Percentiles rank a stretch among this genome's conserved stretches.
These are phyloP conservation scores for Scotopteryx bipunctaria DNA, from an alignment of 2,888 invertebrate genomes.

Conservation along the genomic window DNA sequence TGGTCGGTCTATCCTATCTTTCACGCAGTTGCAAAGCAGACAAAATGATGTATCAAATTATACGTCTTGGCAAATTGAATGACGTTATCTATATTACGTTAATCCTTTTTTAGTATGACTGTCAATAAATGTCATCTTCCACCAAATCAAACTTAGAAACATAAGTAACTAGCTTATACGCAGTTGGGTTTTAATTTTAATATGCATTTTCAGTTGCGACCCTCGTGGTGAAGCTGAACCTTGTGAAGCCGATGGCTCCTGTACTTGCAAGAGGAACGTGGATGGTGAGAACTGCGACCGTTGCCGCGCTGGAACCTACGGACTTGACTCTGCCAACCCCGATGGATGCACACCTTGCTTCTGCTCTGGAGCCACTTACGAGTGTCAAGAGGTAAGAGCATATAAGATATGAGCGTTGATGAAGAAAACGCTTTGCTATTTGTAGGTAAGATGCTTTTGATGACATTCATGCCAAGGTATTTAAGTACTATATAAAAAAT, in stretches of 20 bases:
- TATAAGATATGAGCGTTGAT: too few species aligned
- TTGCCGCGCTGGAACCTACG: constrained; percentile 91
- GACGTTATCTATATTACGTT: too few species aligned
- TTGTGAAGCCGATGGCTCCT: constrained; percentile 73
- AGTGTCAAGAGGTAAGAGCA: constrained; percentile 86
- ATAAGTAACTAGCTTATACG: too few species aligned
- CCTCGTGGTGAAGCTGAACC: constrained; percentile 39
- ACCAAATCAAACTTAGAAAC: too few species aligned
- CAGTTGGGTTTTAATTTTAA: too few species aligned
- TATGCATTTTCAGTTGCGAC: constrained; percentile 63
- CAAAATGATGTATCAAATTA: constrained; percentile 6
- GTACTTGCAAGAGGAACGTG: constrained; percentile 90
- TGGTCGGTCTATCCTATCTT: too few species aligned
- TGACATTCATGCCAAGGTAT: too few species aligned
- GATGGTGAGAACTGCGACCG: constrained; percentile 90
- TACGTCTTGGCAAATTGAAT: background rate
- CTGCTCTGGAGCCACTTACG: constrained; percentile 91
- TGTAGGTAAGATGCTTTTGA: background rate
- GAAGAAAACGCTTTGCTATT: too few species aligned
- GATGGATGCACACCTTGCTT: constrained; percentile 94
- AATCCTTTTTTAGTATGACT: too few species aligned
- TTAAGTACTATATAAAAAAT: too few species aligned
- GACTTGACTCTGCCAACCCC: constrained; percentile 86
- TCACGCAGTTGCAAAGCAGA: too few species aligned
- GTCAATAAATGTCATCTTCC: too few species aligned